Evolutionary conservation across 2,888 invertebrate species (phyloP).

Genomic region (Dryobotodes eremita): DNA sequence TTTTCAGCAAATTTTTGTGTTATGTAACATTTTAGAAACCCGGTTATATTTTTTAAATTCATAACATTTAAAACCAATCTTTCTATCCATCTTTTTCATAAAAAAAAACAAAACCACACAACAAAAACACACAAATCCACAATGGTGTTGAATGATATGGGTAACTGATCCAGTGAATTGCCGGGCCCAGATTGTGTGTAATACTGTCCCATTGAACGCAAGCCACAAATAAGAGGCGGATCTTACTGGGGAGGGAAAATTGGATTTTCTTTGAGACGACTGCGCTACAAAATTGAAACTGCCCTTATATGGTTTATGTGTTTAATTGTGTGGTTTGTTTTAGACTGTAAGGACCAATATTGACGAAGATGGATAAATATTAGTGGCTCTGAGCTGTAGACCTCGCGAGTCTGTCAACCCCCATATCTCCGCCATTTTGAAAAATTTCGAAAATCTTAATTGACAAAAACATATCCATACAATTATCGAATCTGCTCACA

Average conservation of each 20-base stretch:
- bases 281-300: constrained; percentile 73
- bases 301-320: constrained; percentile 48
- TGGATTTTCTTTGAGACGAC: constrained; percentile 77
- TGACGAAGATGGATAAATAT: not conserved
- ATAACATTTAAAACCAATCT: not conserved
- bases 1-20: not conserved
- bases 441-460: no score
- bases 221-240: constrained; percentile 79
- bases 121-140: constrained; percentile 41
- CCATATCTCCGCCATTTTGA: no score
- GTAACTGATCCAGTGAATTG: constrained; percentile 67
- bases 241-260: constrained; percentile 73
- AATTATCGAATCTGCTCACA: no score
- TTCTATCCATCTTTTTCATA: not conserved
- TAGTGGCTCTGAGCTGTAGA: no score
- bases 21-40: not conserved
- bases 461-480: no score
- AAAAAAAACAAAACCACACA: not conserved
- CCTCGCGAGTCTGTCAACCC: no score
- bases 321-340: constrained; percentile 51
- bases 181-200: constrained; percentile 73
- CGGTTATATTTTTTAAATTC: not conserved
- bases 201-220: constrained; percentile 78
- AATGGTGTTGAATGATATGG: constrained; percentile 59
- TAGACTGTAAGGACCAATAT: not conserved